Evolutionary conservation across 2,797 vertebrate genomes (phyloP), one percentile per base, ranked within the genome.

Genomic region (Paramormyrops hopkinsi): DNA sequence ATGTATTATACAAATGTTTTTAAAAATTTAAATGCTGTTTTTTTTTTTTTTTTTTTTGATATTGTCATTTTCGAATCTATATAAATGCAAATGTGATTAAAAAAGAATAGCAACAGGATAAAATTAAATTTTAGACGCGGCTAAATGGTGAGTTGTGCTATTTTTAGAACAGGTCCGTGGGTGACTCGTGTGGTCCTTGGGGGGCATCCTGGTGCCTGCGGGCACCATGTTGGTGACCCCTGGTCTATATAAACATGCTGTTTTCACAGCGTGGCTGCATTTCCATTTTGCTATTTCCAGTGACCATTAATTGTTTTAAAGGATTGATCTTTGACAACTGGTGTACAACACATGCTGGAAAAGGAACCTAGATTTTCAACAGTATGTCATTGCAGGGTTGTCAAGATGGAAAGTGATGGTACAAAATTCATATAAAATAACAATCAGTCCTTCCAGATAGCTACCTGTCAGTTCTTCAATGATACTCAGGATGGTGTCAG

Each of bases 381-480:
- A 56, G 29, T 33, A 37, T 50, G 48, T 50, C 22, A 85, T 50
- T 85, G 48, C 46, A 5, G 25, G 2, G 83, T 22, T 25, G 44
- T 53, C 22, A n/a, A 44, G 41, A n/a, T 83, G 4, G 79, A n/a
- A 83, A 9, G 46, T 19, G 14, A 6, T 37, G 69, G 69, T 41
- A 76, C 69, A 37, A 82, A 82, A n/a, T 50, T 7, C 46, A 85
- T 85, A 51, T 85, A 11, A 50, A 29, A 51, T 22, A 85, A 12
- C 5, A 11, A 48, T 46, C n/a, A 29, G 44, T 86, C 51, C 19
- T 50, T 56, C 25, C 11, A 62, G 2, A 88, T 48, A 73, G 8
- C 46, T 96, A 98, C 98, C 97, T 94, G 95, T 95, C 12, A 99
- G 94, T 93, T 98, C 97, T 90, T 98, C 97, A 90, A 98, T 89